Evolutionary conservation across 2,888 invertebrate genomes (phyloP).

Genomic region (Tetragonula carbonaria): DNA sequence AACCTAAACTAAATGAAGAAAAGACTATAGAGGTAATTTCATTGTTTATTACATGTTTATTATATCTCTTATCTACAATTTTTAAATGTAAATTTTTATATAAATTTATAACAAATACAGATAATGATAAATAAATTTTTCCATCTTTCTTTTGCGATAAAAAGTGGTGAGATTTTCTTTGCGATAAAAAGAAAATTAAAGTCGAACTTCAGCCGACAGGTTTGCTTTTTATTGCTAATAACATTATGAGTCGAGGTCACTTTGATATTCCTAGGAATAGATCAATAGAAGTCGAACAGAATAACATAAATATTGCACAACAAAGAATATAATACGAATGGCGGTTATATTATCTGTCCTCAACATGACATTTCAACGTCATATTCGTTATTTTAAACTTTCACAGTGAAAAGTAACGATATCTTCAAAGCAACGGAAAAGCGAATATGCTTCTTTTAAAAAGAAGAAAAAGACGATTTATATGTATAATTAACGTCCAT

Average conservation of each 20-base stretch:
- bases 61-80: neutral
- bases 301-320: conserved; percentile 8
- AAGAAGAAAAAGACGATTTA: neutral
- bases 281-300: neutral
- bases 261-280: conserved; percentile 1
- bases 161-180: neutral
- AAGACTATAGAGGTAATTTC: too few relatives aligned
- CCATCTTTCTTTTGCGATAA: neutral
- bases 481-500: neutral
- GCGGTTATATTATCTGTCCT: neutral
- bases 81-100: neutral
- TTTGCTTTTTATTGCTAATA: neutral
- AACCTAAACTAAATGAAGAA: too few relatives aligned
- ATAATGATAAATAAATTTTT: neutral
- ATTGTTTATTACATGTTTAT: neutral
- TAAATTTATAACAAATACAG: neutral
- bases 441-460: neutral
- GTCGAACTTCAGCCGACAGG: neutral
- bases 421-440: neutral
- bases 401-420: neutral
- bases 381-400: neutral
- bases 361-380: neutral
- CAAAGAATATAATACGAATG: neutral
- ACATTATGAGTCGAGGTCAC: neutral
- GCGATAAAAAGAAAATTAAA: neutral